phyloP scores from a whole-genome alignment of 2,113 vertebrate species.

The Deroptyus accipitrinus region DNA sequence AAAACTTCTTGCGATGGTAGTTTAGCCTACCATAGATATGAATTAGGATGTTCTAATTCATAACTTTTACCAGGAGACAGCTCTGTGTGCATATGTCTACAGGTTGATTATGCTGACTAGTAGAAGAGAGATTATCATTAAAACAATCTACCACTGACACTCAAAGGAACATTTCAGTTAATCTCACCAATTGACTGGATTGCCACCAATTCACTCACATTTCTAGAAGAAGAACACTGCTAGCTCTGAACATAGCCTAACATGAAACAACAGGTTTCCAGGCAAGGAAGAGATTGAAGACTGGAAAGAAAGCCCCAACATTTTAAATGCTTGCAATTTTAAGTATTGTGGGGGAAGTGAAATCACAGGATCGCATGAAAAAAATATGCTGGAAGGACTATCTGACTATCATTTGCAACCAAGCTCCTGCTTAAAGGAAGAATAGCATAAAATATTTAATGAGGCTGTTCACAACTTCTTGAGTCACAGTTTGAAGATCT shows the following conservation, averaged over 20 bases:
- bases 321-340: neutral
- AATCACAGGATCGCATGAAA: neutral
- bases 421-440: fast-evolving
- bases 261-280: neutral
- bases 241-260: neutral
- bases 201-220: neutral
- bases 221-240: neutral
- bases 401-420: neutral
- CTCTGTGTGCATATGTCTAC: neutral
- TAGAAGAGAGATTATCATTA: neutral
- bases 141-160: neutral
- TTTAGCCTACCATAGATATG: neutral
- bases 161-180: neutral
- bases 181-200: neutral
- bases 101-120: neutral
- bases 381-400: neutral
- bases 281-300: neutral
- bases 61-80: neutral
- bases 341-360: neutral
- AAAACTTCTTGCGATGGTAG: neutral
- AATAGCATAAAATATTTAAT: neutral
- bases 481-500: neutral
- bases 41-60: neutral
- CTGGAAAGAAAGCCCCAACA: neutral
- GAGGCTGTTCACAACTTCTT: neutral